Percentiles rank a stretch among this genome's conserved stretches.
These are phyloP conservation scores for Proterorhinus semilunaris DNA, from an alignment of 2,113 vertebrate genomes.

Conservation along the genomic window DNA sequence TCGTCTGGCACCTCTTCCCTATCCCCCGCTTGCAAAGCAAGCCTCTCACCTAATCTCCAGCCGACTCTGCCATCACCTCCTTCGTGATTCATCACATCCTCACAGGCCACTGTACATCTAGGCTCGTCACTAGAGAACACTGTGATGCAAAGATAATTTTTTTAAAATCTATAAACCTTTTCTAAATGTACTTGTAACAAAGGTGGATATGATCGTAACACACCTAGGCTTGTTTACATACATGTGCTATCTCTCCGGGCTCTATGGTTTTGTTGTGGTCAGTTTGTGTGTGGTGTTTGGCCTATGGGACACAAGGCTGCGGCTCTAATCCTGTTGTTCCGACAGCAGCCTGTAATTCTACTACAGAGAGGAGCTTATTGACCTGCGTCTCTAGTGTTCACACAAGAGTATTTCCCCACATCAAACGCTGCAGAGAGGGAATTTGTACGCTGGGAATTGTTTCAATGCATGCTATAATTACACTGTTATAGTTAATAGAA, in stretches of 20 bases:
- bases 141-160: too few relatives aligned
- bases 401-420: slow-evolving; percentile 16
- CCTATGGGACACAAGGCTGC: slow-evolving; percentile 45
- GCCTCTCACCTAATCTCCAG: slow-evolving; percentile 34
- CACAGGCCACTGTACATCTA: slow-evolving; percentile 13
- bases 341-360: slow-evolving; percentile 61
- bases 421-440: slow-evolving; percentile 8
- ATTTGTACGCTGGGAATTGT: not conserved
- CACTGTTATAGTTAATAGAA: not conserved
- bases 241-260: slow-evolving; percentile 9
- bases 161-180: too few relatives aligned
- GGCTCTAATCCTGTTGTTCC: slow-evolving; percentile 66
- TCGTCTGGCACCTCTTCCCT: slow-evolving; percentile 72
- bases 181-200: too few relatives aligned
- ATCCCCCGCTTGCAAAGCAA: slow-evolving; percentile 34
- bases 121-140: too few relatives aligned
- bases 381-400: slow-evolving; percentile 39
- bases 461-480: not conserved
- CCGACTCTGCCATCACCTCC: slow-evolving; percentile 30
- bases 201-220: not conserved
- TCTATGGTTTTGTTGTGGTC: slow-evolving; percentile 1
- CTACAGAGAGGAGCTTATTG: slow-evolving; percentile 55
- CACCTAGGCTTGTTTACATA: slow-evolving; percentile 11
- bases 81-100: slow-evolving; percentile 19
- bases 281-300: slow-evolving; percentile 44